A percentile compares a stretch with the other conserved stretches of the same genome.
These are phyloP conservation scores for Callyntrura guangdongensis DNA, from an alignment of 2,888 invertebrate species.

Conservation along the genomic window DNA sequence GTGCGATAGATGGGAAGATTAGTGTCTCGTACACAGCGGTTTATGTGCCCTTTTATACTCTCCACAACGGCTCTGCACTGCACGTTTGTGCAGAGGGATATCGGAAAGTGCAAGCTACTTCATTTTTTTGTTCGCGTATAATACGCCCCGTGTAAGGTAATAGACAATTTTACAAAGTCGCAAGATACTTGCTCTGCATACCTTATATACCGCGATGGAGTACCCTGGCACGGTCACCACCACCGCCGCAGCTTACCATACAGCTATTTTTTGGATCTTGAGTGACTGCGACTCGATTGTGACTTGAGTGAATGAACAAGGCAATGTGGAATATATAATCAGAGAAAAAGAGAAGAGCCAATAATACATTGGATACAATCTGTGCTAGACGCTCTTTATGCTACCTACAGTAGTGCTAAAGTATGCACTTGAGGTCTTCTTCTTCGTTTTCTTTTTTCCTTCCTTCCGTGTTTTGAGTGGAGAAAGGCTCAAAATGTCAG, in stretches of 20 bases:
- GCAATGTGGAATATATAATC: slow-evolving; percentile 30
- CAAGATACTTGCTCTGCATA: slow-evolving; percentile 23
- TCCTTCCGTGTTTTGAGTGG: slow-evolving; percentile 76
- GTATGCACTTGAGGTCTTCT: slow-evolving; percentile 60
- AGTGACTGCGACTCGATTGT: slow-evolving; percentile 52
- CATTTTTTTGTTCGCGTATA: background rate
- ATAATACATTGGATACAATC: slow-evolving; percentile 51
- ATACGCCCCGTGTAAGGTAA: slow-evolving; percentile 8
- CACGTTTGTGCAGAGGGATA: too few species aligned
- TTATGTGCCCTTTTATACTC: background rate
- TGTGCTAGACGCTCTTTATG: background rate
- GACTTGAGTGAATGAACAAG: slow-evolving; percentile 59
- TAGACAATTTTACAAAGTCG: slow-evolving; percentile 2
- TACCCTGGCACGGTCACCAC: background rate
- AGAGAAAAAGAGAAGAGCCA: slow-evolving; percentile 41
- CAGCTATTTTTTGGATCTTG: slow-evolving; percentile 42
- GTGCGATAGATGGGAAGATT: slow-evolving; percentile 61
- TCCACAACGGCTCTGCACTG: background rate
- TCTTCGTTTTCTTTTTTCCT: slow-evolving; percentile 50
- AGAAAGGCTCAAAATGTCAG: slow-evolving; percentile 77
- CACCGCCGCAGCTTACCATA: background rate
- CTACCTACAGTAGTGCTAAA: background rate
- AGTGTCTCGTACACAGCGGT: slow-evolving; percentile 5
- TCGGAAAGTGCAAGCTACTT: background rate
- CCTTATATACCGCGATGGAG: background rate